These are phyloP conservation scores for Leptothorax acervorum DNA, from an alignment of 2,888 invertebrate species.

Conservation along the genomic window DNA sequence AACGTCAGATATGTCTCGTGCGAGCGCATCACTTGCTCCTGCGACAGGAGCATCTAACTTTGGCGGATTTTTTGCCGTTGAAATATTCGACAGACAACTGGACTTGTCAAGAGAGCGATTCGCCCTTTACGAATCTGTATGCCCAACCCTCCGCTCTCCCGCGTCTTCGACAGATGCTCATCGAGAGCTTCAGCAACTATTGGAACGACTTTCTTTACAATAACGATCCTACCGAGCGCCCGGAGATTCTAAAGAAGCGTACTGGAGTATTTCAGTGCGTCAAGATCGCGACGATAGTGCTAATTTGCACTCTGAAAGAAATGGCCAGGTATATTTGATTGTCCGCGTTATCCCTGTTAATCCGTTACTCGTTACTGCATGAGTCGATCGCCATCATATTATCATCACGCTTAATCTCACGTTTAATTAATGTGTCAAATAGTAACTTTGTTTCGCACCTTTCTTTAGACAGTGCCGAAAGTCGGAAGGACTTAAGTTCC, in stretches of 20 bases:
- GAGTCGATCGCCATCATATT: too few relatives aligned
- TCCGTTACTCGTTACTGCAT: too few relatives aligned
- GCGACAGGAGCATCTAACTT: slow-evolving; percentile 90
- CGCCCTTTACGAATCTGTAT: slow-evolving; percentile 82
- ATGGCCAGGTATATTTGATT: slow-evolving; percentile 85
- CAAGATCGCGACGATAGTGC: slow-evolving; percentile 89
- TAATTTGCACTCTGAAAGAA: slow-evolving; percentile 89
- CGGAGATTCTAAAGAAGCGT: slow-evolving; percentile 88
- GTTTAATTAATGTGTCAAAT: too few relatives aligned
- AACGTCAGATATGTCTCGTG: slow-evolving; percentile 88
- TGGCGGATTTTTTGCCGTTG: slow-evolving; percentile 92
- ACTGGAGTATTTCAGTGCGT: slow-evolving; percentile 88
- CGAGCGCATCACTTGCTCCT: slow-evolving; percentile 92
- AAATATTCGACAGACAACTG: slow-evolving; percentile 84
- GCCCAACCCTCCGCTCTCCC: slow-evolving; percentile 87
- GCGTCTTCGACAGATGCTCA: slow-evolving; percentile 89
- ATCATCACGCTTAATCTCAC: too few relatives aligned
- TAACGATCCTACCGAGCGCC: slow-evolving; percentile 92
- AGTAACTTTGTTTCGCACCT: neutral
- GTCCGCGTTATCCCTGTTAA: too few relatives aligned
- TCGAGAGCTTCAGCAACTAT: slow-evolving; percentile 90
- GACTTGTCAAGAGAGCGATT: slow-evolving; percentile 83
- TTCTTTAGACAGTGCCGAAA: slow-evolving; percentile 75
- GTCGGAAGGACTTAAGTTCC: slow-evolving; percentile 68
- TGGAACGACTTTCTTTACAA: slow-evolving; percentile 94